A percentile compares a stretch with the other conserved stretches of the same genome.
phyloP scores from a whole-genome alignment of 2,797 vertebrate genomes.

The Picus viridis region DNA sequence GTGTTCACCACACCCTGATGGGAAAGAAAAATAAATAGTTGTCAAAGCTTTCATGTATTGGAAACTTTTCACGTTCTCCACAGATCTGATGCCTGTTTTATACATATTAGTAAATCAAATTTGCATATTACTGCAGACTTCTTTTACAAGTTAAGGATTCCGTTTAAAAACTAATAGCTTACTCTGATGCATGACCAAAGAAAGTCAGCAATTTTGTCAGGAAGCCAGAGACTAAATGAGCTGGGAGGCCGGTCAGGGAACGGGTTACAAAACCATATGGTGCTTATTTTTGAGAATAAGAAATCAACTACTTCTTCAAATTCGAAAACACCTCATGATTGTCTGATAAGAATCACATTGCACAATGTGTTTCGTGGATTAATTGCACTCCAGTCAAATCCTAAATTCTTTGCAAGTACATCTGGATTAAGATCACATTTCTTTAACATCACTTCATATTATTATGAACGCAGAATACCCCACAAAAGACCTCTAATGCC shows the following conservation, averaged over 20 bases:
- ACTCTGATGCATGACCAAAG: slow-evolving; percentile 50
- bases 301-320: slow-evolving; percentile 62
- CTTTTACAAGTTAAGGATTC: slow-evolving; percentile 58
- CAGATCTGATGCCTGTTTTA: slow-evolving; percentile 33
- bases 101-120: slow-evolving; percentile 52
- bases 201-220: slow-evolving; percentile 62
- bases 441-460: background rate
- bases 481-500: background rate
- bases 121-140: slow-evolving; percentile 52
- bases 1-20: slow-evolving; percentile 86
- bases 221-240: slow-evolving; percentile 63
- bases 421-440: slow-evolving; percentile 1
- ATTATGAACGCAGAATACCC: background rate
- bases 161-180: slow-evolving; percentile 62
- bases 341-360: slow-evolving; percentile 59
- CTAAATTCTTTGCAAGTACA: slow-evolving; percentile 10
- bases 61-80: slow-evolving; percentile 38
- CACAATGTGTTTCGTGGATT: slow-evolving; percentile 40
- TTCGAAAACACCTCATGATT: slow-evolving; percentile 63
- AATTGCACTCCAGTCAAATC: slow-evolving; percentile 17
- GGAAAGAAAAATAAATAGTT: slow-evolving; percentile 60
- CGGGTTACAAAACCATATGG: slow-evolving; percentile 69
- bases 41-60: slow-evolving; percentile 45
- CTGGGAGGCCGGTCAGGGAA: slow-evolving; percentile 58
- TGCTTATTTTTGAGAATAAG: slow-evolving; percentile 73